Percentiles rank a stretch among this genome's conserved stretches.
phyloP scores from a whole-genome alignment of 2,797 vertebrate genomes.

The Aulostomus chinensis region DNA sequence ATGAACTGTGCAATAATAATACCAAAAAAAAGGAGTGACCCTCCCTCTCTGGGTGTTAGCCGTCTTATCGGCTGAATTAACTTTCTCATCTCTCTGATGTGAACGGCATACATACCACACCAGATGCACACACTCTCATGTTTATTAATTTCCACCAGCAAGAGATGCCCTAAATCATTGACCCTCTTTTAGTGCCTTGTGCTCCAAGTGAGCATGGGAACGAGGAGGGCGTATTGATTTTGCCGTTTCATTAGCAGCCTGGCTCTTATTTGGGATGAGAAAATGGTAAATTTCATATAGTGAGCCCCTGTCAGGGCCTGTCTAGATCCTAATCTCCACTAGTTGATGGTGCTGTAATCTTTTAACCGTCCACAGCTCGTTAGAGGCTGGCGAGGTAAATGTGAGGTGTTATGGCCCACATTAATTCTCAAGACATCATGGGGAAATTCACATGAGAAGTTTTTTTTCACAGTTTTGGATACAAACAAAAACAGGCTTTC shows the following conservation, averaged over 20 bases:
- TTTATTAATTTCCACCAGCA: constrained; percentile 70
- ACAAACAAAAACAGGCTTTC: too few species aligned
- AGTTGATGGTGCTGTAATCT: constrained; percentile 69
- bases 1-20: constrained; percentile 13
- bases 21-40: constrained; percentile 60
- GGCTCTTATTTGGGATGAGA: constrained; percentile 60
- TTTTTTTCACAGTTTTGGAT: constrained; percentile 13
- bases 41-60: constrained; percentile 29
- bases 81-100: constrained; percentile 58
- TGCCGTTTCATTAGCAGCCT: constrained; percentile 65
- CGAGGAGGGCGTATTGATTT: constrained; percentile 71
- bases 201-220: constrained; percentile 66
- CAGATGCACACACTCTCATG: constrained; percentile 55
- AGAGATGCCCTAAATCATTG: constrained; percentile 68
- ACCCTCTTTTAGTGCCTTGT: constrained; percentile 64
- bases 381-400: constrained; percentile 40
- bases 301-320: constrained; percentile 61
- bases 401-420: constrained; percentile 33
- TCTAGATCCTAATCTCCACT: constrained; percentile 64
- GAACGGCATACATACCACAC: constrained; percentile 38
- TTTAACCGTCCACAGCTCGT: constrained; percentile 52
- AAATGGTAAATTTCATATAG: constrained; percentile 69
- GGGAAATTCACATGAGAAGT: too few species aligned
- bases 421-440: constrained; percentile 27
- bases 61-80: constrained; percentile 52